Base-by-base conservation (phyloP, 1,140 invertebrate genomes). In the Cyclina sinensis region DNA sequence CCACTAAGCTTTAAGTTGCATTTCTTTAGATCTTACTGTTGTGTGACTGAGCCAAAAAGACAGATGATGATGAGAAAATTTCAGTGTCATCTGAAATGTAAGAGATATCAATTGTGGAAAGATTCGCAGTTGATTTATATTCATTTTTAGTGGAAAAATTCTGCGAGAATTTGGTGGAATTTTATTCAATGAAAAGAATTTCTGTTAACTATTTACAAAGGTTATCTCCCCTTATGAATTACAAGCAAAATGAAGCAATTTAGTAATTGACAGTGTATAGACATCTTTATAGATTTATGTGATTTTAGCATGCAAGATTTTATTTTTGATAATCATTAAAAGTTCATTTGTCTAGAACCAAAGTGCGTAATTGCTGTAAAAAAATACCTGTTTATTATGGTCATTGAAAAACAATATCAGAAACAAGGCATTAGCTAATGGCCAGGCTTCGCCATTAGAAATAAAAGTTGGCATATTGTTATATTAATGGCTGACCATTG, bases 251-350 rank as follows among this genome's bases (percentile, higher is more conserved):
- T 65, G 30, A 12, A 32, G 7, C 18, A 30, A 14, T 65, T 11
- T 7, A 9, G 59, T 35, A 65, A 65, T 30, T 65, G 59, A 65
- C 30, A 65, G 24, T 65, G 59, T 65, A 65, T 65, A 4, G 3
- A 27, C 30, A 27, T 5, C 65, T 70, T 14, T 18, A 9, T 70
- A 37, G 11, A 9, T 70, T 70, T 70, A 70, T 35, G 65, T 37
- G 65, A 70, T 16, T 30, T 70, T 30, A 70, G 30, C 65, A 70
- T 70, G 65, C 65, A 70, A 70, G 65, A 70, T 70, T 39, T 37
- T 65, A 3, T 32, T 62, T 37, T 37, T 37, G 65, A 70, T 70
- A 70, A 32, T 16, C 18, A 14, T 70, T 27, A 43, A 43, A 57
- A 57, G 54, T 57, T 18, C 54, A 57, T 57, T 57, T 57, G 54